phyloP scores from a whole-genome alignment of 2,797 vertebrate genomes.

The Neopelma chrysocephalum region DNA sequence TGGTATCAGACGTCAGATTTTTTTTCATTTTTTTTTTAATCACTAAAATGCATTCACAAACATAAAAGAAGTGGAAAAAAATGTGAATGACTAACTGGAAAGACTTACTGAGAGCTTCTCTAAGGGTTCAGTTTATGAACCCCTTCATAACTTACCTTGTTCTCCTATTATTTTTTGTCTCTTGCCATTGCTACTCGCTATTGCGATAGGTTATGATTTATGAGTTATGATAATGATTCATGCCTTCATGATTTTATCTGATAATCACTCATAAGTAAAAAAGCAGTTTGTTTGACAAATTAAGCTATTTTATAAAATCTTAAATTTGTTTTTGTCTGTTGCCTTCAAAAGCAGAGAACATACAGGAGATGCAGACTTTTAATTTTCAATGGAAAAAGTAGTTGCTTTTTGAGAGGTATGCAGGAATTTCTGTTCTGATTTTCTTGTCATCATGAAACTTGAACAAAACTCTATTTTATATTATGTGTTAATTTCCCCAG shows the following conservation, averaged over 20 bases:
- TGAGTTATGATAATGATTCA: not conserved
- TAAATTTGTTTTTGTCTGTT: not conserved
- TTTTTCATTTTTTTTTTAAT: fast-evolving
- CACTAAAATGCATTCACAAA: not conserved
- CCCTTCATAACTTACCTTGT: not conserved
- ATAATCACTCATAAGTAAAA: not conserved
- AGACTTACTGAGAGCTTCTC: not conserved
- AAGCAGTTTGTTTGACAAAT: not conserved
- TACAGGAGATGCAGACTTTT: not conserved
- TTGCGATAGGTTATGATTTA: not conserved
- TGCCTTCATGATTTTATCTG: not conserved
- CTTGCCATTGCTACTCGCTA: not conserved
- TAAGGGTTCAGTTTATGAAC: not conserved
- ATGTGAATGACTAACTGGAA: not conserved
- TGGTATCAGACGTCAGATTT: not conserved
- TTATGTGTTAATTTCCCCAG: not conserved
- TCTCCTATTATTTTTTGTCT: not conserved
- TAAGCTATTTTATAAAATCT: not conserved
- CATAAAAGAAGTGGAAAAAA: not conserved
- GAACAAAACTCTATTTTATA: not conserved
- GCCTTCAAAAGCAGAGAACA: not conserved
- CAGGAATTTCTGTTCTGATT: not conserved
- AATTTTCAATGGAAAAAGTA: not conserved
- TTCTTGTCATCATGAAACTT: not conserved
- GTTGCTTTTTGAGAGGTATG: not conserved